A percentile compares a stretch with the other conserved stretches of the same genome.
These are phyloP conservation scores for Zelleria hepariella DNA, from an alignment of 2,888 invertebrate species.

Conservation along the genomic window DNA sequence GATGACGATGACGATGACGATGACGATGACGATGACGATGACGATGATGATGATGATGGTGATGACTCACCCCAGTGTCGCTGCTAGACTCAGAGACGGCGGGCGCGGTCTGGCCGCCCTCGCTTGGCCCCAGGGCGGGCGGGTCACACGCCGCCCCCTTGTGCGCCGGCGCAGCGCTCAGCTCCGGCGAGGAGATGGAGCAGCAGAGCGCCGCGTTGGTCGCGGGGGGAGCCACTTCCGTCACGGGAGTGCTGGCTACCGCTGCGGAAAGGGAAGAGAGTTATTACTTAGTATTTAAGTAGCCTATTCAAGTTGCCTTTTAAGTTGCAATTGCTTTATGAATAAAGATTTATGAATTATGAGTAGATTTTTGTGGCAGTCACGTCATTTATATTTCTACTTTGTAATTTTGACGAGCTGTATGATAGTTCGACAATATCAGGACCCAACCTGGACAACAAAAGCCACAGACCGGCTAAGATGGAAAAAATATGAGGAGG, in stretches of 20 bases:
- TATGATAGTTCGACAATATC: too few species aligned
- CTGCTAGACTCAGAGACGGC: constrained; percentile 54
- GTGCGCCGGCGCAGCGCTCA: constrained; percentile 25
- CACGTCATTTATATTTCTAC: too few species aligned
- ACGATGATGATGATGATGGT: neutral
- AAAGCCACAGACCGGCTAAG: too few species aligned
- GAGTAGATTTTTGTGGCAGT: too few species aligned
- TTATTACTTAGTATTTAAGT: too few species aligned
- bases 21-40: neutral
- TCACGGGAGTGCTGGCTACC: constrained; percentile 40
- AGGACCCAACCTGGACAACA: too few species aligned
- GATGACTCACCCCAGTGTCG: constrained; percentile 50
- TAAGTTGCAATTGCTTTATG: too few species aligned
- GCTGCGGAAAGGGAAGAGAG: constrained; percentile 27
- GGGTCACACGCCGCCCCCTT: constrained; percentile 14
- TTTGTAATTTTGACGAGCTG: too few species aligned
- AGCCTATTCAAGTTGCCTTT: too few species aligned
- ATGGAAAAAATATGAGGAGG: too few species aligned
- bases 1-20: neutral
- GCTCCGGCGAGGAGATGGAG: constrained; percentile 64
- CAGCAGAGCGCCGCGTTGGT: constrained; percentile 30
- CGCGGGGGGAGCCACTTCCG: constrained; percentile 26
- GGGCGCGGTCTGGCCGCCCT: constrained; percentile 11
- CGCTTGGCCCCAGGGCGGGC: constrained; percentile 9
- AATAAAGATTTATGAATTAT: too few species aligned